These are phyloP conservation scores for Aethes cnicana DNA, from an alignment of 2,888 invertebrate species.

Conservation along the genomic window DNA sequence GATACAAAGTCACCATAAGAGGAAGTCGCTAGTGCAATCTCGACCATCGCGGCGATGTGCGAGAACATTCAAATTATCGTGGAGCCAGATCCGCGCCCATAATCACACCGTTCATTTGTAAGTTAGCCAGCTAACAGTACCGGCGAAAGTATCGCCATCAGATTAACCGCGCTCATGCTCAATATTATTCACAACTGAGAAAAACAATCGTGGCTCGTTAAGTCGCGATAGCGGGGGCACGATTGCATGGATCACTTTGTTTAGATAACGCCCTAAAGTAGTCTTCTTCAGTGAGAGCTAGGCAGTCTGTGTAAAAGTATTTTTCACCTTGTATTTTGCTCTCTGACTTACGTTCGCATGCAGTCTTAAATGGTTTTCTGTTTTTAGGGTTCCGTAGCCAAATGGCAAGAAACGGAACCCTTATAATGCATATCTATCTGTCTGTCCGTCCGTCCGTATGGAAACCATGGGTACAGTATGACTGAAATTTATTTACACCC, in stretches of 20 bases:
- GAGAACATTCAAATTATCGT: slow-evolving; percentile 80
- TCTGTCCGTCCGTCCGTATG: too few relatives aligned
- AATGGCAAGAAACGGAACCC: too few relatives aligned
- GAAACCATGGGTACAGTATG: too few relatives aligned
- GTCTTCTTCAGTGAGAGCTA: neutral
- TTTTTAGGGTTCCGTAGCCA: too few relatives aligned
- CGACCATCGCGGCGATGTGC: slow-evolving; percentile 65
- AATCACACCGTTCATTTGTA: slow-evolving; percentile 80
- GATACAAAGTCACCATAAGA: slow-evolving; percentile 69
- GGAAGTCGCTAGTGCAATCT: slow-evolving; percentile 73
- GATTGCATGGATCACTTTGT: slow-evolving; percentile 62
- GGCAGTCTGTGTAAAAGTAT: too few relatives aligned
- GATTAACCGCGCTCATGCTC: slow-evolving; percentile 72
- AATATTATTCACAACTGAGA: slow-evolving; percentile 81
- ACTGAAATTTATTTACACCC: too few relatives aligned
- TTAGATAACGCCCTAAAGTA: slow-evolving; percentile 11
- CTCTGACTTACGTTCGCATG: too few relatives aligned
- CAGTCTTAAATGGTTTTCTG: too few relatives aligned
- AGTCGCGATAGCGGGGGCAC: slow-evolving; percentile 70
- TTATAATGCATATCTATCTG: too few relatives aligned
- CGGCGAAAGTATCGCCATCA: slow-evolving; percentile 77
- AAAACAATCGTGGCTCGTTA: slow-evolving; percentile 81
- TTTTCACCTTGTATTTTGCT: too few relatives aligned
- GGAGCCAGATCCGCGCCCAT: slow-evolving; percentile 75
- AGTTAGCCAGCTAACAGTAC: slow-evolving; percentile 74